Percentiles rank a stretch among this genome's conserved stretches.
phyloP scores from a whole-genome alignment of 2,888 invertebrate species.

The Hedya salicella region DNA sequence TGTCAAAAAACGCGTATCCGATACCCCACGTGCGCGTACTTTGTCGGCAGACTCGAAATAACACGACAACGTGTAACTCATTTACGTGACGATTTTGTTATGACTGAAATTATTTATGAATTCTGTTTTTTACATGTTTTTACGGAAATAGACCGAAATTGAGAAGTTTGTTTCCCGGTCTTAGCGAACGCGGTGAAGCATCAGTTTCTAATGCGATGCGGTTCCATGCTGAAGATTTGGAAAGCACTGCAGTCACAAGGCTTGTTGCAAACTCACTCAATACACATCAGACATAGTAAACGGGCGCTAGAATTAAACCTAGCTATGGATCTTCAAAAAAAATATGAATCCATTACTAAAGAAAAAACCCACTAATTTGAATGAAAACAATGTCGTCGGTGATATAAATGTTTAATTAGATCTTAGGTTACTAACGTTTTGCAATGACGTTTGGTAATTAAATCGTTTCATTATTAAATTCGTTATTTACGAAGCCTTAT shows the following conservation, averaged over 20 bases:
- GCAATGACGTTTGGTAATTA: too few species aligned
- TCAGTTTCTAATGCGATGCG: background rate
- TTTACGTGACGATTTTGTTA: slow-evolving; percentile 84
- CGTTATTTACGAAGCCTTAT: too few species aligned
- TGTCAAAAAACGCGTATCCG: slow-evolving; percentile 49
- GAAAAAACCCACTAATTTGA: too few species aligned
- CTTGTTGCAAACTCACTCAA: background rate
- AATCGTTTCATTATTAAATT: too few species aligned
- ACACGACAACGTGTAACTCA: slow-evolving; percentile 72
- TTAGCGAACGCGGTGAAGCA: slow-evolving; percentile 1
- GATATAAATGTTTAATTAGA: too few species aligned
- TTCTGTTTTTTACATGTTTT: slow-evolving; percentile 50
- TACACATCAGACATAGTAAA: too few species aligned
- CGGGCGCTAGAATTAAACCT: too few species aligned
- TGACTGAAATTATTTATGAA: slow-evolving; percentile 77
- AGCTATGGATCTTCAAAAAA: too few species aligned
- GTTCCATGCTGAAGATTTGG: background rate
- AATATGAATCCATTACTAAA: too few species aligned
- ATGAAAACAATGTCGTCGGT: too few species aligned
- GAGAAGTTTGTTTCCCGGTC: slow-evolving; percentile 17
- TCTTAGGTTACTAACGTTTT: too few species aligned
- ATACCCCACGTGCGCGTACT: slow-evolving; percentile 53
- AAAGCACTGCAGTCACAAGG: too few species aligned
- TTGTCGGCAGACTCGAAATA: slow-evolving; percentile 32
- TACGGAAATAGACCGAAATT: slow-evolving; percentile 53